phyloP scores from a whole-genome alignment of 2,113 vertebrate genomes.

The Suricata suricatta region DNA sequence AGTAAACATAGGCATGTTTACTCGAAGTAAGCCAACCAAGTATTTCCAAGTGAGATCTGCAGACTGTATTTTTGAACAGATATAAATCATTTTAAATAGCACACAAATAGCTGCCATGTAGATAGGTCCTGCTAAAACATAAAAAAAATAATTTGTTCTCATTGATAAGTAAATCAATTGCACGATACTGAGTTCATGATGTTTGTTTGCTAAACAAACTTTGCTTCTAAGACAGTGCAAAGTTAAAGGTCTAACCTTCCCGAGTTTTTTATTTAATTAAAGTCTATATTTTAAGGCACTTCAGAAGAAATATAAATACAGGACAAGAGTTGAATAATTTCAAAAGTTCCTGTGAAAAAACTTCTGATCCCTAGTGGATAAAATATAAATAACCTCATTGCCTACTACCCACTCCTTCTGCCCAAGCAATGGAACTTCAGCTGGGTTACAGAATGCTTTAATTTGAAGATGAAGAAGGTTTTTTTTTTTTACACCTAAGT shows the following conservation, averaged over 20 bases:
- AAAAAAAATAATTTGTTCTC: not conserved
- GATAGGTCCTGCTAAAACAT: not conserved
- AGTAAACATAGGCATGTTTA: not conserved
- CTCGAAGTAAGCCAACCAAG: not conserved
- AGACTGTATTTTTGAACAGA: not conserved
- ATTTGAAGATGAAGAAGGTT: not conserved
- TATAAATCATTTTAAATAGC: not conserved
- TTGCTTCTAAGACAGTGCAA: not conserved
- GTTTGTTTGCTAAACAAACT: not conserved
- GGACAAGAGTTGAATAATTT: not conserved
- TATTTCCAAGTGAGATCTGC: not conserved
- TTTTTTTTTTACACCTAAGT: not conserved
- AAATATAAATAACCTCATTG: slow-evolving; percentile 1
- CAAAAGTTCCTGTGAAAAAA: slow-evolving; percentile 12
- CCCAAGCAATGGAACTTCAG: not conserved
- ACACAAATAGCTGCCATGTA: not conserved
- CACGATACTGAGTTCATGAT: not conserved
- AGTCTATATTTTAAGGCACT: slow-evolving; percentile 10
- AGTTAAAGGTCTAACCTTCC: not conserved
- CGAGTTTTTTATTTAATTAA: slow-evolving; percentile 1
- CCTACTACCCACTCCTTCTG: not conserved
- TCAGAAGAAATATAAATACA: slow-evolving; percentile 16
- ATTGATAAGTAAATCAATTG: not conserved
- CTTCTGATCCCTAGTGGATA: not conserved
- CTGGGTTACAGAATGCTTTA: not conserved